phyloP scores from a whole-genome alignment of 2,113 vertebrate genomes.

The Phylloscopus whistleri region DNA sequence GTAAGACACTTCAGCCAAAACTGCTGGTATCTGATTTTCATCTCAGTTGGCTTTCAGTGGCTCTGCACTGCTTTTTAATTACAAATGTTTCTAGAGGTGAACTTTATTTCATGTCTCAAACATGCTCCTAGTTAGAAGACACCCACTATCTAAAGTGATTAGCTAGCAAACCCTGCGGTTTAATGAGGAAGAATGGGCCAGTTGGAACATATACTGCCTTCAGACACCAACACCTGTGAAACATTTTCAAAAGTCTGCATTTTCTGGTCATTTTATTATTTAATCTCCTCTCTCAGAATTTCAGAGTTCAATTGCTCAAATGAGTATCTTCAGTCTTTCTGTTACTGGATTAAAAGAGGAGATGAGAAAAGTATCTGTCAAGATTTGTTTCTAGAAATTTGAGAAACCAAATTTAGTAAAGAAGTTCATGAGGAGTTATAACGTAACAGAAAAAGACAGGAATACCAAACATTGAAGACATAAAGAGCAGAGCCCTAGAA shows the following conservation, averaged over 20 bases:
- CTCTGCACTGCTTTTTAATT: neutral
- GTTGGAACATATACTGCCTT: neutral
- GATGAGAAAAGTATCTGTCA: neutral
- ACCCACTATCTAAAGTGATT: neutral
- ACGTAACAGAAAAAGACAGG: neutral
- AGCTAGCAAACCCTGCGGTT: neutral
- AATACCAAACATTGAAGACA: neutral
- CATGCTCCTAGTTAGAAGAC: neutral
- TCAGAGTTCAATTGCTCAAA: neutral
- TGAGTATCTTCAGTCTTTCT: neutral
- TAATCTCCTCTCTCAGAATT: neutral
- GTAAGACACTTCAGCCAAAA: neutral
- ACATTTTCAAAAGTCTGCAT: neutral
- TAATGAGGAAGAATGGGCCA: neutral
- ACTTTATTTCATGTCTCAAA: neutral
- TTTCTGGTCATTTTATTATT: neutral
- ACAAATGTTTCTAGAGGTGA: neutral
- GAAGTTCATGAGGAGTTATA: neutral
- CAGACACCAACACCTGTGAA: neutral
- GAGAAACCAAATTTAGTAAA: neutral
- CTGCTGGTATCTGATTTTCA: neutral
- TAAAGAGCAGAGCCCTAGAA: neutral
- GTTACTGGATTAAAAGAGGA: neutral
- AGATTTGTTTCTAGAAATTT: neutral
- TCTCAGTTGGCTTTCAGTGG: neutral